These are phyloP conservation scores for Anguilla pacifica DNA, from an alignment of 2,797 vertebrate species.

Conservation along the genomic window DNA sequence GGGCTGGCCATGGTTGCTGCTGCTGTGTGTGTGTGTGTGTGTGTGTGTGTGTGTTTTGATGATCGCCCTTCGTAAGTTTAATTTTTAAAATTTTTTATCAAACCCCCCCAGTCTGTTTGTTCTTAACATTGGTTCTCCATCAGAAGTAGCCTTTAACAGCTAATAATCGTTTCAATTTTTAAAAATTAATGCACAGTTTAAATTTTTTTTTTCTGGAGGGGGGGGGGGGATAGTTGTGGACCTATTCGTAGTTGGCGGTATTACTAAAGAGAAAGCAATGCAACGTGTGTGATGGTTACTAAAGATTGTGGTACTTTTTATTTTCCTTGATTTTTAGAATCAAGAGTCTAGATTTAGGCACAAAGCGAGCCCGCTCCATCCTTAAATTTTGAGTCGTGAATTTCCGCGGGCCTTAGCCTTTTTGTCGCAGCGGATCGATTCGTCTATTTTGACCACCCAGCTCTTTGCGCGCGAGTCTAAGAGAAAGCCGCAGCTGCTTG, in stretches of 20 bases:
- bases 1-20: constrained; percentile 69
- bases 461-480: background rate
- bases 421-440: background rate
- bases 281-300: background rate
- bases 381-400: background rate
- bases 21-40: constrained; percentile 62
- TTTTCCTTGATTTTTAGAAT: background rate
- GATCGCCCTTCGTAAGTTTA: background rate
- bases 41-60: constrained; percentile 46
- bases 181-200: constrained; percentile 59
- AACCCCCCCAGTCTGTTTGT: background rate
- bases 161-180: constrained; percentile 58
- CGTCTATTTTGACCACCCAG: background rate
- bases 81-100: background rate
- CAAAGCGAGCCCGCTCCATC: background rate
- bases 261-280: background rate
- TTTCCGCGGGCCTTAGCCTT: background rate
- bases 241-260: background rate
- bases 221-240: constrained; percentile 45
- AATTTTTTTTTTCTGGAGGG: constrained; percentile 58
- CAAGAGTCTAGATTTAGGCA: background rate
- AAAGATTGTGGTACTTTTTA: background rate
- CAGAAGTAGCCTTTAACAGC: constrained; percentile 64
- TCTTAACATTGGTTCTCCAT: constrained; percentile 43
- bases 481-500: background rate